These are phyloP conservation scores for Falco novaeseelandiae DNA, from an alignment of 2,797 vertebrate genomes.

Conservation along the genomic window DNA sequence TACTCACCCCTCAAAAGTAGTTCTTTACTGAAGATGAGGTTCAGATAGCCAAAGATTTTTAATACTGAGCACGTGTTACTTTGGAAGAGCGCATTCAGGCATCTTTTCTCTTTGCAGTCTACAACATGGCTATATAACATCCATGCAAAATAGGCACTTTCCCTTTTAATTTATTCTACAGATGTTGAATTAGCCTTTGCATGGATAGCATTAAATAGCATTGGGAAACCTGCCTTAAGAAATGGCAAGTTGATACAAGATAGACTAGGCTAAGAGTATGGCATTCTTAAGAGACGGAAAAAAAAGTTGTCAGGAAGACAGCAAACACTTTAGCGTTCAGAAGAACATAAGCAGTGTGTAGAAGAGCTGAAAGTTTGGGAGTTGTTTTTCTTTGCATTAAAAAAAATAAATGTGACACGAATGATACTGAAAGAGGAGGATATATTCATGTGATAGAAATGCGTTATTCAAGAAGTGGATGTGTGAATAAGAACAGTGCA, in stretches of 20 bases:
- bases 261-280: background rate
- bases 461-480: conserved; percentile 32
- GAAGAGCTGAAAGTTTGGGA: background rate
- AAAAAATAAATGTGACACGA: conserved; percentile 26
- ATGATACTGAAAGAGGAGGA: background rate
- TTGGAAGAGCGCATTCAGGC: background rate
- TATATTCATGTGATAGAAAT: conserved; percentile 36
- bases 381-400: conserved; percentile 45
- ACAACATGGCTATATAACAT: background rate
- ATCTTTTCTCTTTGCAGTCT: background rate
- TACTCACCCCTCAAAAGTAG: background rate
- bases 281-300: background rate
- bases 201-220: background rate
- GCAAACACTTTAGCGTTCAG: background rate
- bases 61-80: background rate
- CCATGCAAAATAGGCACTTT: background rate
- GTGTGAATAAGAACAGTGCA: conserved; percentile 47
- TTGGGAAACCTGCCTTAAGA: background rate
- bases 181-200: background rate
- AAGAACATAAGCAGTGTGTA: background rate
- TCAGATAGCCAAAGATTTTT: background rate
- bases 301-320: background rate
- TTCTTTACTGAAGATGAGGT: background rate
- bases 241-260: background rate
- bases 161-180: background rate